These are phyloP conservation scores for Gadopsis marmoratus DNA, from an alignment of 2,797 vertebrate species.

Conservation along the genomic window DNA sequence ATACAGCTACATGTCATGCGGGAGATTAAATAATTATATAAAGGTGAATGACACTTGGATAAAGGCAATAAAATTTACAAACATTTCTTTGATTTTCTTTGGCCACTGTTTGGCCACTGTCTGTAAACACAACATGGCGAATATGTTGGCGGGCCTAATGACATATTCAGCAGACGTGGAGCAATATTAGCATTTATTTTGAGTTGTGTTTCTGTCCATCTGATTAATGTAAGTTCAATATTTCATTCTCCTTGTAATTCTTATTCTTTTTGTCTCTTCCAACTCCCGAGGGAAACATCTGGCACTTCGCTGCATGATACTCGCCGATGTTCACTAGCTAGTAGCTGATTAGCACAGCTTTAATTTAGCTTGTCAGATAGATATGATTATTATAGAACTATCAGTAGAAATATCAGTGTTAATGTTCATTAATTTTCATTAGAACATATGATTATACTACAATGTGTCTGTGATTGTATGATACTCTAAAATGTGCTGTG, in stretches of 20 bases:
- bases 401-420: neutral
- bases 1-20: neutral
- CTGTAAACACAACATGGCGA: neutral
- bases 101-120: neutral
- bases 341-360: neutral
- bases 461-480: constrained; percentile 21
- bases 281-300: neutral
- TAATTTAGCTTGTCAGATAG: neutral
- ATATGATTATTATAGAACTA: neutral
- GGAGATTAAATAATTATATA: neutral
- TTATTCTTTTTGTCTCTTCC: neutral
- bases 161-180: neutral
- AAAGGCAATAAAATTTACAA: neutral
- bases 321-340: neutral
- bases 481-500: constrained; percentile 42
- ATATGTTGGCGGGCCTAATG: neutral
- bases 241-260: too few species aligned
- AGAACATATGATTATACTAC: neutral
- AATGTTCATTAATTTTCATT: constrained; percentile 4
- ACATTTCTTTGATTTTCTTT: constrained; percentile 6
- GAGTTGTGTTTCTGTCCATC: neutral
- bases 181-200: neutral
- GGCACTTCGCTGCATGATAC: neutral
- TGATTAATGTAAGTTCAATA: neutral
- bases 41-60: neutral